Conservation (phyloP, 2,113 vertebrate species). For the Mesocricetus auratus region DNA sequence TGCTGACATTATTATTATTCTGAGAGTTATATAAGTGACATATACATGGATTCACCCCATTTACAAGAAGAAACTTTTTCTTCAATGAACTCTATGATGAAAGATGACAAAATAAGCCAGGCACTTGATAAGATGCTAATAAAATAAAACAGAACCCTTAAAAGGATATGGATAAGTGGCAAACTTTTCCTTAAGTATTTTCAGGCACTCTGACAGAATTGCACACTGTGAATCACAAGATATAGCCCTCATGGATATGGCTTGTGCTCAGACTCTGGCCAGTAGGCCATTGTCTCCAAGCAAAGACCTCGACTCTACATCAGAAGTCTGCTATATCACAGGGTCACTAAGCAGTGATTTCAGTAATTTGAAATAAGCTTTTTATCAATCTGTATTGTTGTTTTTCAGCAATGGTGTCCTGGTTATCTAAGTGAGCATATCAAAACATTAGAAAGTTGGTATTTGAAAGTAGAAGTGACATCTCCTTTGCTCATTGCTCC, state of each 20-base stretch:
- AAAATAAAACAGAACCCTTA: neutral
- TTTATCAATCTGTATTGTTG: neutral
- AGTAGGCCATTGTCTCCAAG: neutral
- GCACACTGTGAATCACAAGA: neutral
- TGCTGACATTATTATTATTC: neutral
- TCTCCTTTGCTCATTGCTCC: neutral
- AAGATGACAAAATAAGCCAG: conserved; percentile 24
- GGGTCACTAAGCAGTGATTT: neutral
- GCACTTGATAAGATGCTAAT: conserved; percentile 8
- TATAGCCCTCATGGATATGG: neutral
- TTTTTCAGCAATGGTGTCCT: neutral
- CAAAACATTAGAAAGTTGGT: neutral
- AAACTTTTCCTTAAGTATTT: neutral
- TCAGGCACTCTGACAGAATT: neutral
- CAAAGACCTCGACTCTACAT: neutral
- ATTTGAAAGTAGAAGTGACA: neutral
- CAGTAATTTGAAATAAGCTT: neutral
- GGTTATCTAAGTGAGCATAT: neutral
- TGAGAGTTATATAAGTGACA: neutral
- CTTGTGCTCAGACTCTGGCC: neutral
- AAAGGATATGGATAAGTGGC: neutral
- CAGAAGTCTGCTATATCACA: neutral
- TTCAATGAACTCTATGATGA: conserved; percentile 1
- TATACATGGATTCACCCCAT: neutral
- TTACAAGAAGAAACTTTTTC: conserved; percentile 21